Evolutionary conservation across 2,888 invertebrate genomes (phyloP).

Genomic region (Aricia artaxerxes): DNA sequence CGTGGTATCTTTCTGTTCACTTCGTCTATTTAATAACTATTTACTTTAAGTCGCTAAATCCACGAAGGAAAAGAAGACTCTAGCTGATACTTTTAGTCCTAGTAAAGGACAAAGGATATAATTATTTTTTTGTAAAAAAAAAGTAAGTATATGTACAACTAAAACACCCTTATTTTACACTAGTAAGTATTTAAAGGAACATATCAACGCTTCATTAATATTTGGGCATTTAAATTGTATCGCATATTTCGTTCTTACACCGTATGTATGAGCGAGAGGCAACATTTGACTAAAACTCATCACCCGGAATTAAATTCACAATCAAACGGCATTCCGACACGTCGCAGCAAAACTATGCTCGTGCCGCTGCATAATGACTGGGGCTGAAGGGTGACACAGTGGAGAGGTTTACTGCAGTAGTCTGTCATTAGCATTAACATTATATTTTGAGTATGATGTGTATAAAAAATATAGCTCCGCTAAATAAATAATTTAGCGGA

Average conservation of each 20-base stretch:
- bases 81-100: no score
- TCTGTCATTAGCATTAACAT: background rate
- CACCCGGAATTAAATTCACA: constrained; percentile 28
- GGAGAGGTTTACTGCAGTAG: background rate
- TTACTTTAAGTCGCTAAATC: no score
- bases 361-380: constrained; percentile 30
- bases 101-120: no score
- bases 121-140: no score
- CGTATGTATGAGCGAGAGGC: background rate
- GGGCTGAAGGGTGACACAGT: constrained; percentile 1
- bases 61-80: no score
- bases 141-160: no score
- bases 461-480: no score
- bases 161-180: no score
- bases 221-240: background rate
- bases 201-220: background rate
- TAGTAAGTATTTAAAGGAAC: background rate
- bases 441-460: no score
- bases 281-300: constrained; percentile 9
- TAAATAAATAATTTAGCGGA: no score
- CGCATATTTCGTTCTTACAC: background rate
- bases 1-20: no score
- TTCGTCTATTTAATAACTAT: no score
- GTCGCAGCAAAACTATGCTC: constrained; percentile 30
- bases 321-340: constrained; percentile 30